A percentile compares a stretch with the other conserved stretches of the same genome.
Evolutionary conservation across 2,797 vertebrate genomes (phyloP).

Genomic region (Gallirallus australis): DNA sequence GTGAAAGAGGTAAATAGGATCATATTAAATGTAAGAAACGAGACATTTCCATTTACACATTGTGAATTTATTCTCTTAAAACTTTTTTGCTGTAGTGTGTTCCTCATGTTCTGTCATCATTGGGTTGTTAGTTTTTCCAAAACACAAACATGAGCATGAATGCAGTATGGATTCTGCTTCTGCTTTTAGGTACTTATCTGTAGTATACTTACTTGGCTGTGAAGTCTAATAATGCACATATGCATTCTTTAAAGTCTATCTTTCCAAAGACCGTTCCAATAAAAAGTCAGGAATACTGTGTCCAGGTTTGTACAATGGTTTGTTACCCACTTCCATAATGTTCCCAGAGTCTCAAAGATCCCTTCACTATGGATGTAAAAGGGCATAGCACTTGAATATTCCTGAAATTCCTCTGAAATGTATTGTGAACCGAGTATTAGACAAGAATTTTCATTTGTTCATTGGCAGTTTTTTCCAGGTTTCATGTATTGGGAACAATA

Average conservation of each 20-base stretch:
- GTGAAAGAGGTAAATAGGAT: neutral
- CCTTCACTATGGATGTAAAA: neutral
- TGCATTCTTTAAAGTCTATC: neutral
- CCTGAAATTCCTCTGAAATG: neutral
- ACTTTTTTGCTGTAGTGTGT: neutral
- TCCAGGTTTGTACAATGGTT: neutral
- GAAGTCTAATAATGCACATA: neutral
- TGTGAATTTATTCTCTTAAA: neutral
- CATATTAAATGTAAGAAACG: neutral
- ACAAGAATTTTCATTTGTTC: neutral
- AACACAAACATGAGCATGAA: neutral
- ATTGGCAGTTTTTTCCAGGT: neutral
- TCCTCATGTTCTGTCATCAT: neutral
- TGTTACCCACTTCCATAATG: neutral
- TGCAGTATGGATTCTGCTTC: neutral
- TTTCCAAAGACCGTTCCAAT: neutral
- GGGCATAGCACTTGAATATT: neutral
- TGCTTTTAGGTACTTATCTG: neutral
- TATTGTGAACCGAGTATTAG: neutral
- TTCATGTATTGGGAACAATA: neutral
- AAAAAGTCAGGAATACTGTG: neutral
- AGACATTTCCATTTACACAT: neutral
- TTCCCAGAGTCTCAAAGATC: neutral
- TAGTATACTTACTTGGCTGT: neutral
- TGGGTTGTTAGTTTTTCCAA: neutral